Evolutionary conservation across 2,113 vertebrate genomes (phyloP), one percentile per base, ranked within the genome.

Genomic region (Casuarius casuarius): DNA sequence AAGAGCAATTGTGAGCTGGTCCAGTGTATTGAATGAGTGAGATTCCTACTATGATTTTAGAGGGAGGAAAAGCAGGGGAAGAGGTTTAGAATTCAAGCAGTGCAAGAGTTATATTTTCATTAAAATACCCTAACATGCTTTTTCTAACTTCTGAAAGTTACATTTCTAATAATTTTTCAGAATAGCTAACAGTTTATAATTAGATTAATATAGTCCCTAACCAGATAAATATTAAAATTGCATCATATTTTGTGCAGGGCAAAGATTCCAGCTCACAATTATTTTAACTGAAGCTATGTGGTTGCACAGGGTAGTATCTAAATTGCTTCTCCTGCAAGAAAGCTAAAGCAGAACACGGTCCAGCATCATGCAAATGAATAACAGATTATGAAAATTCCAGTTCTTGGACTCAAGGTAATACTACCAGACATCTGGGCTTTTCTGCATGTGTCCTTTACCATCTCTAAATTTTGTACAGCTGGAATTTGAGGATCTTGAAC

Each of bases 401-500:
- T 38, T 75, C n/a, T 76, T 82, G 5, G 9, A 76, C 11, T 87
- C 48, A 73, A 81, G 28, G 12, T 65, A 84, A 22, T 44, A 75
- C 46, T 81, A 72, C 12, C 7, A 95, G 48, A 26, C 9, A 5
- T 9, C 17, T 29, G 5, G 6, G 29, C 7, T 73, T 95, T 68
- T 62, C 12, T 86, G 29, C 18, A 33, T 29, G 19, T 33, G 29
- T 59, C 29, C 29, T 78, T 79, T 86, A 74, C 10, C 33, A 8
- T 63, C 51, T 70, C 54, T 89, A 75, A 33, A 75, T 90, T 80
- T 74, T 75, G 10, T 65, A 82, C 3, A 1, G 29, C 4, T 91
- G 44, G 67, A 96, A 90, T 80, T 93, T 4, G 4, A 93, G 40
- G 84, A 95, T 95, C 42, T 80, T 91, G 33, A 46, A 79, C n/a